Evolutionary conservation across 2,113 vertebrate species (phyloP).

Genomic region (Sylvietta virens): DNA sequence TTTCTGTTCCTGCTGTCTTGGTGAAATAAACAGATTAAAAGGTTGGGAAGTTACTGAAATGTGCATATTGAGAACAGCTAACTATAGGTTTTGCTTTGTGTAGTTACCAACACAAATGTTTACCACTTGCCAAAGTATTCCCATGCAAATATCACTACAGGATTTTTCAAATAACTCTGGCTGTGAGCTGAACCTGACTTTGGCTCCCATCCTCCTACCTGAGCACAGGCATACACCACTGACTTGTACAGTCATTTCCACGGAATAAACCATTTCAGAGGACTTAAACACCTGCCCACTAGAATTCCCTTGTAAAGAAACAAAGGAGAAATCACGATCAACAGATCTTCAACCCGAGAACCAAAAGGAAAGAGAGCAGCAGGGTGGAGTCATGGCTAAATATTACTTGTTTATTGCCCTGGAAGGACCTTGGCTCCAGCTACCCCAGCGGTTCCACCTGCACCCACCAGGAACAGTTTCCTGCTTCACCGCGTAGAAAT

Average conservation of each 20-base stretch:
- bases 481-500: neutral
- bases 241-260: neutral
- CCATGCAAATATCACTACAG: neutral
- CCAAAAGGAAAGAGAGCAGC: neutral
- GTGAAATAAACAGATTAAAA: neutral
- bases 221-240: neutral
- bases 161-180: neutral
- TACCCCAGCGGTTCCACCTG: neutral
- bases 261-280: neutral
- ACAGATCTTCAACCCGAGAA: neutral
- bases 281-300: neutral
- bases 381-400: accelerated
- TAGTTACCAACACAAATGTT: neutral
- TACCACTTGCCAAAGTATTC: neutral
- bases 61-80: neutral
- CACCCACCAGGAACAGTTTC: neutral
- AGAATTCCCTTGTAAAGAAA: neutral
- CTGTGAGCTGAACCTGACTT: neutral
- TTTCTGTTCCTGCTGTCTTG: neutral
- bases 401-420: neutral
- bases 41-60: neutral
- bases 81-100: neutral
- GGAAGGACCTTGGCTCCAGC: neutral
- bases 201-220: neutral
- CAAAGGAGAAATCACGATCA: neutral